These are phyloP conservation scores for Ligdia adustata DNA, from an alignment of 2,888 invertebrate genomes.

Conservation along the genomic window DNA sequence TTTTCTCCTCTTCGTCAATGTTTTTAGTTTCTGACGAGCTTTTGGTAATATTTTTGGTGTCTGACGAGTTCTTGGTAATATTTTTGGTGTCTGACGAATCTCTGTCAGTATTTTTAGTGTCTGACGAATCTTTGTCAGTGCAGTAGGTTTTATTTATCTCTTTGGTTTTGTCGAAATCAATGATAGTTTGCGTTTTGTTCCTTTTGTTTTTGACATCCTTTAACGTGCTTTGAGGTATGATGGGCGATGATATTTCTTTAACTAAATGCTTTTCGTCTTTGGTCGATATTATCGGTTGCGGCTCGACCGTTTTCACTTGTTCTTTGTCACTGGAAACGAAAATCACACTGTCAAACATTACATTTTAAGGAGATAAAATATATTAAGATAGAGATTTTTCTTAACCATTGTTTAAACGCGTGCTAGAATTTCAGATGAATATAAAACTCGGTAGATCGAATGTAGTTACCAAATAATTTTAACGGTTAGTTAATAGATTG, in stretches of 20 bases:
- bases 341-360: too few species aligned
- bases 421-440: too few species aligned
- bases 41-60: background rate
- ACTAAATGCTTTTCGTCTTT: slow-evolving; percentile 53
- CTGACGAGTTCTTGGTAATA: background rate
- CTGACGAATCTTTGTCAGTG: background rate
- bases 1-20: slow-evolving; percentile 2
- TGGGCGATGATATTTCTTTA: slow-evolving; percentile 49
- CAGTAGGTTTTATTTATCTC: slow-evolving; percentile 1
- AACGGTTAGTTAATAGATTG: too few species aligned
- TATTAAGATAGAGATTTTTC: too few species aligned
- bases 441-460: too few species aligned
- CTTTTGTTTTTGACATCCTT: slow-evolving; percentile 30
- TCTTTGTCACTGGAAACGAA: slow-evolving; percentile 54
- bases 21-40: slow-evolving; percentile 2
- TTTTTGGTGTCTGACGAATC: background rate
- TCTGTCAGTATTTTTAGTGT: background rate
- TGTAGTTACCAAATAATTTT: too few species aligned
- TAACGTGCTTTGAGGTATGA: slow-evolving; percentile 42
- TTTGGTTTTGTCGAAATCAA: slow-evolving; percentile 1
- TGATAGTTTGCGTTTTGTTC: slow-evolving; percentile 13
- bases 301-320: slow-evolving; percentile 40
- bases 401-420: too few species aligned
- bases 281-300: slow-evolving; percentile 34
- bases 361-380: too few species aligned